Conservation (phyloP, 2,797 vertebrate genomes). For the Chaunax sp. region DNA sequence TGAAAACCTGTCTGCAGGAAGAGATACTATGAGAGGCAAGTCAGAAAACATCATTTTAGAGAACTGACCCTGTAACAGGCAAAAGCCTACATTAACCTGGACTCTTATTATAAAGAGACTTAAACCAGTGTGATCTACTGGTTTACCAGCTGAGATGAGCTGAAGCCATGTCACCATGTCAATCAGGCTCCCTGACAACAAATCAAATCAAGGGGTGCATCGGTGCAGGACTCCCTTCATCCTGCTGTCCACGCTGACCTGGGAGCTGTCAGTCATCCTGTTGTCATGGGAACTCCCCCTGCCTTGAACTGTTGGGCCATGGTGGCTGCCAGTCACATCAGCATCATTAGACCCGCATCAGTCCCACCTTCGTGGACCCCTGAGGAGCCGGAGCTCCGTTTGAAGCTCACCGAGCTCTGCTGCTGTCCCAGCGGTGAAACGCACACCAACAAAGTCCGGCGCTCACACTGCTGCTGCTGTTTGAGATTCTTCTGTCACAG, state of each 20-base stretch:
- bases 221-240: conserved; percentile 34
- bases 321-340: conserved; percentile 39
- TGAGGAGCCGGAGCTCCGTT: conserved; percentile 38
- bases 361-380: conserved; percentile 31
- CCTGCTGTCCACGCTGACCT: conserved; percentile 28
- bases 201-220: conserved; percentile 33
- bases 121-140: too few relatives aligned
- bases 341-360: conserved; percentile 51
- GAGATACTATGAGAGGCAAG: too few relatives aligned
- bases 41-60: too few relatives aligned
- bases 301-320: conserved; percentile 39
- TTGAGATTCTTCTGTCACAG: not conserved
- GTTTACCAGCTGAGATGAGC: not conserved
- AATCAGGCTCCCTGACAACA: conserved; percentile 40
- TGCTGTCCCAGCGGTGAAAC: conserved; percentile 7
- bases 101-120: too few relatives aligned
- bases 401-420: conserved; percentile 40
- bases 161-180: conserved; percentile 17
- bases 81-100: too few relatives aligned
- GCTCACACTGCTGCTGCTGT: conserved; percentile 1
- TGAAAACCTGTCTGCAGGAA: too few relatives aligned
- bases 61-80: too few relatives aligned
- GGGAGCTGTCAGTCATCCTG: conserved; percentile 55
- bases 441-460: not conserved
- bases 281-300: conserved; percentile 22